Evolutionary conservation across 2,888 invertebrate genomes (phyloP), one percentile per base, ranked within the genome.

Genomic region (Cordilura impudica): DNA sequence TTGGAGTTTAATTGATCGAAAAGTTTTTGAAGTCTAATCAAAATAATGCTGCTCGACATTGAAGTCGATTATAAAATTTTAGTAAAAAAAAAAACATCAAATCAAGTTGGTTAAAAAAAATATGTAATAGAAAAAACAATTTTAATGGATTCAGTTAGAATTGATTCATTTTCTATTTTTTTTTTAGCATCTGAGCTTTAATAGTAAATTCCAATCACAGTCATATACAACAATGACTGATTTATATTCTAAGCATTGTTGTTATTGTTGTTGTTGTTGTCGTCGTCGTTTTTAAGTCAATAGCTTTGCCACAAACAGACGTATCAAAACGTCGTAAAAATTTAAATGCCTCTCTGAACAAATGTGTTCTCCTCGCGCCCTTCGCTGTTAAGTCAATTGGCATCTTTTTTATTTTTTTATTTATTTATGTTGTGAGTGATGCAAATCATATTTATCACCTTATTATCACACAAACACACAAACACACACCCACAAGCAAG

Each of bases 241-340:
- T 45, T 58, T 65, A 71, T 58, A 6, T 71, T 18, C 31, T n/a
- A 10, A 10, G 3, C 12, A 43, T 45, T 60, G 35, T 10, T 67
- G 56, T 31, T 54, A 43, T 26, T n/a, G 29, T 18, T 49, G 18
- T n/a, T 35, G 12, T 63, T 49, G 61, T 19, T 51, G 51, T 39
- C 71, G 58, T 35, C 35, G 43, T 76, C 63, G 47, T 43, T 53
- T 53, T 70, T 78, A 66, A 78, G 78, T 70, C 74, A 74, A 78
- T 74, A 78, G 61, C 78, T 56, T 66, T 70, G 78, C 39, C 74
- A 74, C 65, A 73, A 78, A 80, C 81, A 77, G 67, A 67, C 70
- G 35, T 49, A 81, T 51, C n/a, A 47, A 73, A 73, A 61, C 60
- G 54, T 63, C 75, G 39, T 74, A 67, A 73, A 79, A 63, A 43